Conservation (phyloP, 2,797 vertebrate genomes). For the Moxostoma hubbsi region DNA sequence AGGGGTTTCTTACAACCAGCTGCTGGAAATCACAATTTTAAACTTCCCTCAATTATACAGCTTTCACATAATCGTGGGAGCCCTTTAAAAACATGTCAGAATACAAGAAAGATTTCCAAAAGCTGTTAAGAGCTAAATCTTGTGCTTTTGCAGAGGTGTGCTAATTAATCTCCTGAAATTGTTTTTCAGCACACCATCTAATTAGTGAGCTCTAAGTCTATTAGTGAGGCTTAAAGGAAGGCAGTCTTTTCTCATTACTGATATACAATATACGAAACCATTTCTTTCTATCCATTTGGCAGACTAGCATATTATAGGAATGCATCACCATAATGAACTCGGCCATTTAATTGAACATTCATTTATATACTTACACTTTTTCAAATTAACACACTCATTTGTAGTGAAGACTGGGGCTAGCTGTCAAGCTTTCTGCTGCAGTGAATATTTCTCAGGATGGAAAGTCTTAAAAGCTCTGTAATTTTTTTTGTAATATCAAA, state of each 20-base stretch:
- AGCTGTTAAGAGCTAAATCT: slow-evolving; percentile 4
- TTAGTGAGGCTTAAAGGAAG: slow-evolving; percentile 31
- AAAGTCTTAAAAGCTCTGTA: no score
- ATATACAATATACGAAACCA: slow-evolving; percentile 24
- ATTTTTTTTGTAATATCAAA: no score
- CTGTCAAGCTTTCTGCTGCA: not conserved
- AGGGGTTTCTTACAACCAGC: no score
- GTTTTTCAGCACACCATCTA: slow-evolving; percentile 40
- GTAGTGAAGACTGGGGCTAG: not conserved
- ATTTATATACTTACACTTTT: not conserved
- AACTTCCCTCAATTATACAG: not conserved
- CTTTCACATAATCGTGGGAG: not conserved
- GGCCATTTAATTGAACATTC: slow-evolving; percentile 10
- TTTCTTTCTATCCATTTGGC: slow-evolving; percentile 8
- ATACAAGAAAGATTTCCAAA: not conserved
- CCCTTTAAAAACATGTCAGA: slow-evolving; percentile 3
- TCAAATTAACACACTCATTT: not conserved
- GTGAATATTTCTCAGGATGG: not conserved
- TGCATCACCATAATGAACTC: slow-evolving; percentile 12
- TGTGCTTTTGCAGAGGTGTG: not conserved
- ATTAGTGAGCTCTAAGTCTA: slow-evolving; percentile 41
- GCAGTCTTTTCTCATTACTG: slow-evolving; percentile 40
- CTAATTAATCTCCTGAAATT: slow-evolving; percentile 44
- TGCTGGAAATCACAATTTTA: no score
- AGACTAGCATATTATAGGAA: slow-evolving; percentile 12